Percentiles rank a stretch among this genome's conserved stretches.
Evolutionary conservation across 2,113 vertebrate species (phyloP).

Genomic region (Ailuropoda melanoleuca): DNA sequence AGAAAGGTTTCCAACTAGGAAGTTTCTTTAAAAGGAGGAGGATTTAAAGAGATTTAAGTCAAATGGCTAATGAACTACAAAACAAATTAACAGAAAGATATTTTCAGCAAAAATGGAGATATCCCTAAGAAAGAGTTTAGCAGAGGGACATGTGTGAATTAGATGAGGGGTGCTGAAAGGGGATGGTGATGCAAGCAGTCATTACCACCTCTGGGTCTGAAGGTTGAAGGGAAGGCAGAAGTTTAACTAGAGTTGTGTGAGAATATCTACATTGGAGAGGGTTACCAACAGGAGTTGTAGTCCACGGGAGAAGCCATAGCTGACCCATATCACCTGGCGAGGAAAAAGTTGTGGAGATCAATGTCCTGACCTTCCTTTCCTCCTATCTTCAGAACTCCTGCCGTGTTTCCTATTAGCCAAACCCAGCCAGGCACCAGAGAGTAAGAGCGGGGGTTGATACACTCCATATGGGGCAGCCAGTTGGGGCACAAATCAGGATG

Average conservation of each 20-base stretch:
- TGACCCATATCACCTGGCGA: background rate
- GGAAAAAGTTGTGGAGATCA: background rate
- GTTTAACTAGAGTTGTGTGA: background rate
- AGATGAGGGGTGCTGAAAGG: background rate
- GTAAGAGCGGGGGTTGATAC: background rate
- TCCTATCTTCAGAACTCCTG: background rate
- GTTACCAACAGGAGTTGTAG: background rate
- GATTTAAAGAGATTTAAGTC: background rate
- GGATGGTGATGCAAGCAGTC: background rate
- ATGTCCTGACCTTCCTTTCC: background rate
- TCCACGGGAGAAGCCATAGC: background rate
- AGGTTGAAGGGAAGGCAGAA: background rate
- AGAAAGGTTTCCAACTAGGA: background rate
- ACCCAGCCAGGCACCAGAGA: background rate
- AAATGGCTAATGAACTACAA: background rate
- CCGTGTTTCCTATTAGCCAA: background rate
- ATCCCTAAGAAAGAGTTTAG: background rate
- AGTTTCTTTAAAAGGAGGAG: background rate
- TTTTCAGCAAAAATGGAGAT: background rate
- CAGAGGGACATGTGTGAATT: background rate
- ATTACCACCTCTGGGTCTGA: background rate
- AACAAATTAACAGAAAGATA: background rate
- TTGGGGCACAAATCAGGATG: background rate
- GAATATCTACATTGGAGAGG: background rate
- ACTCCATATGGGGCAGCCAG: background rate